Evolutionary conservation across 2,888 invertebrate genomes (phyloP).

Genomic region (Cephus spinipes): DNA sequence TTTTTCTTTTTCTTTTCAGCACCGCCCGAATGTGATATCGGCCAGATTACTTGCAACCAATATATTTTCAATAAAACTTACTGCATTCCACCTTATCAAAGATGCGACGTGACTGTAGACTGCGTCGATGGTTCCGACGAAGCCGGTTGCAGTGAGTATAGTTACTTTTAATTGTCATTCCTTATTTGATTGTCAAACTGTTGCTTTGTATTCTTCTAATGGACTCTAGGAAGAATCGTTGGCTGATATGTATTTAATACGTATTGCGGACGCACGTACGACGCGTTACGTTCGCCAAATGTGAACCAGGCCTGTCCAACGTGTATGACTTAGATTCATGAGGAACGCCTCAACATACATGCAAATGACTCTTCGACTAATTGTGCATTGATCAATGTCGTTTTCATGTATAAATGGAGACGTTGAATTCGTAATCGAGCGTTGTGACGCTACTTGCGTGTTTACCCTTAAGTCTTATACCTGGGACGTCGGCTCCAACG

Average conservation of each 20-base stretch:
- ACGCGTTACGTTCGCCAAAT: not conserved
- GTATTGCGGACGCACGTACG: not conserved
- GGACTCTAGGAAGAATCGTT: not conserved
- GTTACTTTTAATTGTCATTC: not conserved
- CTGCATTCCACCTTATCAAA: constrained; percentile 92
- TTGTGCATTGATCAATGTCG: not conserved
- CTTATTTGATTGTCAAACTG: not conserved
- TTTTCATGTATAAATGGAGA: not conserved
- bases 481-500: not conserved
- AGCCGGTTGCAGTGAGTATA: constrained; percentile 91
- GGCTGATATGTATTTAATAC: not conserved
- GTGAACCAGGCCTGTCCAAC: not conserved
- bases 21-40: constrained; percentile 93
- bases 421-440: not conserved
- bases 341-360: not conserved
- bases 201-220: not conserved
- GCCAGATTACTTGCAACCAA: constrained; percentile 91
- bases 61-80: constrained; percentile 97
- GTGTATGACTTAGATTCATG: not conserved
- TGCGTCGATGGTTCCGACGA: constrained; percentile 97
- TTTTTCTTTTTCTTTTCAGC: constrained; percentile 71
- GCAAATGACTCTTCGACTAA: not conserved
- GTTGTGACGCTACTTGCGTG: not conserved
- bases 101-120: constrained; percentile 95
- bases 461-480: not conserved